These are phyloP conservation scores for Gavia stellata DNA, from an alignment of 2,113 vertebrate species.

Conservation along the genomic window DNA sequence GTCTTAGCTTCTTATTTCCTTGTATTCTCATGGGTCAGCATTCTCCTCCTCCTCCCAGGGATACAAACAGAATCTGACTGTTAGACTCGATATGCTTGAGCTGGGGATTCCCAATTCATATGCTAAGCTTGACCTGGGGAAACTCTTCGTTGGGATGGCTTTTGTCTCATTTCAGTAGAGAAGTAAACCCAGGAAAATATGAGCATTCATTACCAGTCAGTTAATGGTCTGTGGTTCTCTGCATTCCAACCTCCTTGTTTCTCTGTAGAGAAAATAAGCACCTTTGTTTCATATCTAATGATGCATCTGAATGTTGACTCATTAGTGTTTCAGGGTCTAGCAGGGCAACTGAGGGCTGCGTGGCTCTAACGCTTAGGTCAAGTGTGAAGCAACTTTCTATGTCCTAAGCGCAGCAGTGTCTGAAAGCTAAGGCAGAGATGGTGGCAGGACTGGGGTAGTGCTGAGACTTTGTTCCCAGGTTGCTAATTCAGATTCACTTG, in stretches of 20 bases:
- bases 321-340: background rate
- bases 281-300: background rate
- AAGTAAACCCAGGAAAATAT: background rate
- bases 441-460: background rate
- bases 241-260: rapidly evolving
- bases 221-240: background rate
- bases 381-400: background rate
- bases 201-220: background rate
- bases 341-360: background rate
- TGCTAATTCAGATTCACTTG: background rate
- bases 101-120: background rate
- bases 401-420: background rate
- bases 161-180: background rate
- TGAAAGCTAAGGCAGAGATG: background rate
- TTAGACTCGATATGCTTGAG: background rate
- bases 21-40: background rate
- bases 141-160: background rate
- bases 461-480: background rate
- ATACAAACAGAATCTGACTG: background rate
- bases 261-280: background rate
- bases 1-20: background rate
- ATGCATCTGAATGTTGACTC: background rate
- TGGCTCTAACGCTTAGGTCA: background rate
- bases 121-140: background rate
- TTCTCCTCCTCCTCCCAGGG: background rate